These are phyloP conservation scores for Charanyca ferruginea DNA, from an alignment of 2,888 invertebrate genomes.

Conservation along the genomic window DNA sequence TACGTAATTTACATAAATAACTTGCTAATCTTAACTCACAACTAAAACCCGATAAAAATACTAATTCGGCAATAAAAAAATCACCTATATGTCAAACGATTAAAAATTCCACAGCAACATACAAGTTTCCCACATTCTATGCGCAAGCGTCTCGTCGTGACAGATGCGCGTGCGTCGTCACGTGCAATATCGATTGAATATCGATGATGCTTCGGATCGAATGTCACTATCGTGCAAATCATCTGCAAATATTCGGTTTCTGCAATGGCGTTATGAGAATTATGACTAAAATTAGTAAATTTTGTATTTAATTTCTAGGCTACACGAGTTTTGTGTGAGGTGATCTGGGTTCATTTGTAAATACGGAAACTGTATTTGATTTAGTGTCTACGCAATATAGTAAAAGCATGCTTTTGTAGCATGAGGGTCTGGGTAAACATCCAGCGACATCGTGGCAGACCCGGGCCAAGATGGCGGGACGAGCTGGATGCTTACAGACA, in stretches of 20 bases:
- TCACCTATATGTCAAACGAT: background rate
- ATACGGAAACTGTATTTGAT: background rate
- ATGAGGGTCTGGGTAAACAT: too few relatives aligned
- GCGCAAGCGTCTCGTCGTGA: constrained; percentile 51
- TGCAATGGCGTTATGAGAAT: constrained; percentile 2
- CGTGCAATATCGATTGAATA: constrained; percentile 48
- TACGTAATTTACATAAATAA: too few relatives aligned
- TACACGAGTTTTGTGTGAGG: constrained; percentile 24
- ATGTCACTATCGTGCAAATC: constrained; percentile 42
- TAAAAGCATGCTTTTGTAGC: too few relatives aligned
- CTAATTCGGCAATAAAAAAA: background rate
- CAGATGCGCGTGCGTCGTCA: constrained; percentile 48
- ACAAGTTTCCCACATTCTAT: constrained; percentile 11
- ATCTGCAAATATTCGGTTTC: constrained; percentile 28
- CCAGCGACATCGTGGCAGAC: too few relatives aligned
- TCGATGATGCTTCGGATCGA: constrained; percentile 43
- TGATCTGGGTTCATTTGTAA: constrained; percentile 6
- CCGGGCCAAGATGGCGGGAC: too few relatives aligned
- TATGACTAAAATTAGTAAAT: constrained; percentile 12
- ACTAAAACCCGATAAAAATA: background rate
- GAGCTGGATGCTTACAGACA: too few relatives aligned
- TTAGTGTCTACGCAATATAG: background rate
- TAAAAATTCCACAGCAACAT: background rate
- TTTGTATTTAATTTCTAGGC: constrained; percentile 24
- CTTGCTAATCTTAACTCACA: too few relatives aligned